Conservation (phyloP, 2,888 invertebrate genomes). For the Netelia virgata region DNA sequence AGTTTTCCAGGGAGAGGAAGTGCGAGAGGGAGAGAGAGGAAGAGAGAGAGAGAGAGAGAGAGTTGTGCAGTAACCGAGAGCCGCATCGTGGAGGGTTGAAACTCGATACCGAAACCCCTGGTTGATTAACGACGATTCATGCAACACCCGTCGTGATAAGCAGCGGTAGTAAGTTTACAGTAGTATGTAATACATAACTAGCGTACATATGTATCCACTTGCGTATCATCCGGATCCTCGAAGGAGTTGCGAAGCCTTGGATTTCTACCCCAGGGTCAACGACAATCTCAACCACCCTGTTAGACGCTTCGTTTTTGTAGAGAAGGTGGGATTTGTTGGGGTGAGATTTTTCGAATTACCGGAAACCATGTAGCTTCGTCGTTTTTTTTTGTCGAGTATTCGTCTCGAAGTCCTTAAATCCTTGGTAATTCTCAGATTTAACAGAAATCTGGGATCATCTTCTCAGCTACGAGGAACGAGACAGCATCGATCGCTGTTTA, state of each 20-base stretch:
- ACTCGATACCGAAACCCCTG: constrained; percentile 82
- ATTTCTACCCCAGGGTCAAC: constrained; percentile 76
- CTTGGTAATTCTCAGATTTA: no score
- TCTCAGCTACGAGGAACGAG: no score
- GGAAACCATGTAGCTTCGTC: no score
- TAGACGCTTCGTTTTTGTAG: not conserved
- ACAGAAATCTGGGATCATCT: no score
- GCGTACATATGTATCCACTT: constrained; percentile 47
- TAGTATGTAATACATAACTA: constrained; percentile 53
- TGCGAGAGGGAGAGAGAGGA: constrained; percentile 7
- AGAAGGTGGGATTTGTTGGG: not conserved
- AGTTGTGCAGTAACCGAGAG: constrained; percentile 58
- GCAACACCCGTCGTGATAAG: constrained; percentile 77
- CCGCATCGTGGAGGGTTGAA: constrained; percentile 77
- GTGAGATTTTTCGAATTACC: not conserved
- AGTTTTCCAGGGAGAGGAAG: constrained; percentile 35
- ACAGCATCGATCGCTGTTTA: no score
- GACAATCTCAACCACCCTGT: constrained; percentile 73
- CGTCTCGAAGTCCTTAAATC: no score
- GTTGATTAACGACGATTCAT: constrained; percentile 83
- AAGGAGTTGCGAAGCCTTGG: constrained; percentile 80
- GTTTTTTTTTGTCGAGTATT: no score
- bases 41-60: not conserved
- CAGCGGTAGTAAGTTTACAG: constrained; percentile 60
- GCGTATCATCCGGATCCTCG: constrained; percentile 62